phyloP scores from a whole-genome alignment of 2,797 vertebrate species.

The Falco peregrinus region DNA sequence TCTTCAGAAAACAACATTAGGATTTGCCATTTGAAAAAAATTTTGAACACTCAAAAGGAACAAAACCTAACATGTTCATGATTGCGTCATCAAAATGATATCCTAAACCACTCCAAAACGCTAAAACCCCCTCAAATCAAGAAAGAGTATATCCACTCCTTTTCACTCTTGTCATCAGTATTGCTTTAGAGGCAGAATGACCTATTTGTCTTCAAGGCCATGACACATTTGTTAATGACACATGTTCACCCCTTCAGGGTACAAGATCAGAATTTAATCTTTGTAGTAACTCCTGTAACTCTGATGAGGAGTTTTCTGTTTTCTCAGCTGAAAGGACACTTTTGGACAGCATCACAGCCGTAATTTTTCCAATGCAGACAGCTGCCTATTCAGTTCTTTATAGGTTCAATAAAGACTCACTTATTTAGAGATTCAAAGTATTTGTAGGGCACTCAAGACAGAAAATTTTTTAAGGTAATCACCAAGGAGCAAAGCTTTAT shows the following conservation, averaged over 20 bases:
- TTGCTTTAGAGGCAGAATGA: background rate
- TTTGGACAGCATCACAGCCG: background rate
- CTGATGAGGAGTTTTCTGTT: background rate
- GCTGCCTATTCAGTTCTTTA: background rate
- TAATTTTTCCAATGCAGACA: background rate
- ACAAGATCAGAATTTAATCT: background rate
- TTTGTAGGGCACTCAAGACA: background rate
- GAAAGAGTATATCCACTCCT: background rate
- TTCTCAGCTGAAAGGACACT: background rate
- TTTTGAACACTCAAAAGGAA: background rate
- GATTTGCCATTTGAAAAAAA: background rate
- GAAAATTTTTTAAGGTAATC: background rate
- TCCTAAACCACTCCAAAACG: background rate
- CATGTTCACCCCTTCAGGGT: background rate
- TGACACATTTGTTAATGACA: constrained; percentile 26
- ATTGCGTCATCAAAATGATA: background rate
- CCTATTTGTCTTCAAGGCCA: constrained; percentile 39
- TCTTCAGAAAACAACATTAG: background rate
- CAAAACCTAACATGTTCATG: background rate
- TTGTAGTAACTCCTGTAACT: background rate
- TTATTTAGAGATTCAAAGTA: background rate
- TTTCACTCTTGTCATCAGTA: background rate
- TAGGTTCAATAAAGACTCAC: background rate
- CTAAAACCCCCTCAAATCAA: background rate
- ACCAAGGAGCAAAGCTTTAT: background rate